Evolutionary conservation across 2,113 vertebrate genomes (phyloP), one percentile per base, ranked within the genome.

Genomic region (Ascaphus truei): DNA sequence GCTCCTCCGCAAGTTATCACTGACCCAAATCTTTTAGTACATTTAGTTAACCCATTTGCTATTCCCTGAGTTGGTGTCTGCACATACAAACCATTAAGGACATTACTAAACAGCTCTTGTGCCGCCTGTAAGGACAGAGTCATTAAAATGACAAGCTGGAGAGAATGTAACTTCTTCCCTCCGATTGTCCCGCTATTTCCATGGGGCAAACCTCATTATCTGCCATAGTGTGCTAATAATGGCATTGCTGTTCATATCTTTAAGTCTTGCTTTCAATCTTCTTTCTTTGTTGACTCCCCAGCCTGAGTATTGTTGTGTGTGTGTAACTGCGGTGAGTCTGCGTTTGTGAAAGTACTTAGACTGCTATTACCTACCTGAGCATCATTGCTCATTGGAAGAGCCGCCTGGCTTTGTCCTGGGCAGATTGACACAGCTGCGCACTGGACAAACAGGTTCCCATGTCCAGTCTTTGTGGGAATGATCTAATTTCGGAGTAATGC

Each of bases 381-480:
- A 85, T 89, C 90, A 84, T 85, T 81, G 89, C 88, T 82, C 80
- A 76, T 83, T 76, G 83, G 77, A 83, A 84, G 84, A 85, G 84
- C 77, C 88, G 83, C 79, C 81, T 67, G 37, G 79, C 86, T 92
- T 96, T 93, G 84, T 81, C 90, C 90, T 92, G 90, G 89, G 90
- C 83, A 86, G 81, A 83, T 92, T 92, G 93, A 93, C 93, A 94
- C 94, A 98, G 96, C 94, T 98, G 95, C 92, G 87, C 86, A 69
- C 84, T 93, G 83, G 1, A 89, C 93, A 96, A 92, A 92, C 74
- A 91, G 79, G 81, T 80, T 85, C 83, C 81, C 84, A 86, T 81
- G 85, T 73, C 77, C 80, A 78, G 84, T 84, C 81, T 80, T 80
- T 82, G 81, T 82, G 77, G 77, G 82, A 81, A 85, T 79, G 79